These are phyloP conservation scores for Chionodraco myersi DNA, from an alignment of 2,113 vertebrate species.

Conservation along the genomic window DNA sequence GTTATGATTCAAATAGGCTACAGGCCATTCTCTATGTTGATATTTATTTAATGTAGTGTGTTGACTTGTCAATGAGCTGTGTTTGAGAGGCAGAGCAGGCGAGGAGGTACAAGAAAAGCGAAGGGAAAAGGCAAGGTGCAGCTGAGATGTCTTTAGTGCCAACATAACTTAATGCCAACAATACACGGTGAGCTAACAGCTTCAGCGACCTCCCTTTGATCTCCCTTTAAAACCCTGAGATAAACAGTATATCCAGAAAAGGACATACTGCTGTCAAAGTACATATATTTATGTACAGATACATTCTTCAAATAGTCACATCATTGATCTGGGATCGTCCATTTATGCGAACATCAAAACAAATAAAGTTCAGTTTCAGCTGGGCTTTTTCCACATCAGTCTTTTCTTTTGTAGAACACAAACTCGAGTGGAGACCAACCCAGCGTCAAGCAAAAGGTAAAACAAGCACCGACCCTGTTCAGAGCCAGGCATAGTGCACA, in stretches of 20 bases:
- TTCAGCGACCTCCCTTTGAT: conserved; percentile 36
- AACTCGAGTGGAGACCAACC: conserved; percentile 27
- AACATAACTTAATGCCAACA: conserved; percentile 50
- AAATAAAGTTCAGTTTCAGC: conserved; percentile 29
- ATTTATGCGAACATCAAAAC: conserved; percentile 41
- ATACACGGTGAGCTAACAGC: conserved; percentile 40
- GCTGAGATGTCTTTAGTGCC: conserved; percentile 73
- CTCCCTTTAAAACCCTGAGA: conserved; percentile 82
- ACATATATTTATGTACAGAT: conserved; percentile 47
- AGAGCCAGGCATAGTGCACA: conserved; percentile 44
- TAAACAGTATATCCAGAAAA: conserved; percentile 58
- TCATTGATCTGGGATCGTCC: conserved; percentile 34
- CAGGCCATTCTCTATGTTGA: conserved; percentile 7
- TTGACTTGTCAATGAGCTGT: not conserved
- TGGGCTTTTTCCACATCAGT: conserved; percentile 23
- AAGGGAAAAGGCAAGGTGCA: conserved; percentile 50
- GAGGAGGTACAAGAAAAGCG: conserved; percentile 14
- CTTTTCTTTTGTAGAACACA: conserved; percentile 42
- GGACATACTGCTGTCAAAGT: conserved; percentile 57
- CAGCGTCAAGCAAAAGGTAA: conserved; percentile 28
- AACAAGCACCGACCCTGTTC: not conserved
- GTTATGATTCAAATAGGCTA: not conserved
- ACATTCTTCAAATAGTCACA: conserved; percentile 67
- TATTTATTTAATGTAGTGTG: conserved; percentile 6
- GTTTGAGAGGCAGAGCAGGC: conserved; percentile 34